phyloP scores from a whole-genome alignment of 2,888 invertebrate genomes.

The Tipula vernalis region DNA sequence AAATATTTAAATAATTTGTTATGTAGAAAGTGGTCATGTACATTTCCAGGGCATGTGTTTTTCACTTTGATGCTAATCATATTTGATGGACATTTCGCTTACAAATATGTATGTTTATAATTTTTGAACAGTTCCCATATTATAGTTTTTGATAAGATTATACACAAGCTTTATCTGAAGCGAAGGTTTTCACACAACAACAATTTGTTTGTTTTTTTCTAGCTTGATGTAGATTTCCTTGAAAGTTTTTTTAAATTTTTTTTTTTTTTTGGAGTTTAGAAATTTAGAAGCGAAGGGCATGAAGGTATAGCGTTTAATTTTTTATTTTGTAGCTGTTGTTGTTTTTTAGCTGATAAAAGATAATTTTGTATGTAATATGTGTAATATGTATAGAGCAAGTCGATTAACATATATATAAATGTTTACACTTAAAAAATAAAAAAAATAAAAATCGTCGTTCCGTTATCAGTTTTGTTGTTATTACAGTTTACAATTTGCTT shows the following conservation, averaged over 20 bases:
- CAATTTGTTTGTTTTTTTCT: not conserved
- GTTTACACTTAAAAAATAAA: not conserved
- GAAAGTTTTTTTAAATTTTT: not conserved
- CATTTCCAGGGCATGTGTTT: not conserved
- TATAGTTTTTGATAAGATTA: not conserved
- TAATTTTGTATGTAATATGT: not conserved
- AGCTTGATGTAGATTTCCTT: not conserved
- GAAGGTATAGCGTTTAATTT: not conserved
- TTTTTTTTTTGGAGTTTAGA: not conserved
- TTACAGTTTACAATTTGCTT: not conserved
- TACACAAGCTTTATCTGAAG: not conserved
- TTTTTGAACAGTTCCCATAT: not conserved
- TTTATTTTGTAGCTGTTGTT: not conserved
- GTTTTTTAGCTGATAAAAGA: not conserved
- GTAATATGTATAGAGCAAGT: not conserved
- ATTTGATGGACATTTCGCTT: not conserved
- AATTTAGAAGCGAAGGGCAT: not conserved
- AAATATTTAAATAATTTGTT: not conserved
- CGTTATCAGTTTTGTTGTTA: not conserved
- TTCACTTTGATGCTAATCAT: not conserved
- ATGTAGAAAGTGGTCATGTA: not conserved
- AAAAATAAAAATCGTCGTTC: not conserved
- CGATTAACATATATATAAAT: not conserved
- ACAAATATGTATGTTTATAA: not conserved
- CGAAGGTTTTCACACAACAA: not conserved